Conservation (phyloP, 2,113 vertebrate genomes). For the Anas platyrhynchos region DNA sequence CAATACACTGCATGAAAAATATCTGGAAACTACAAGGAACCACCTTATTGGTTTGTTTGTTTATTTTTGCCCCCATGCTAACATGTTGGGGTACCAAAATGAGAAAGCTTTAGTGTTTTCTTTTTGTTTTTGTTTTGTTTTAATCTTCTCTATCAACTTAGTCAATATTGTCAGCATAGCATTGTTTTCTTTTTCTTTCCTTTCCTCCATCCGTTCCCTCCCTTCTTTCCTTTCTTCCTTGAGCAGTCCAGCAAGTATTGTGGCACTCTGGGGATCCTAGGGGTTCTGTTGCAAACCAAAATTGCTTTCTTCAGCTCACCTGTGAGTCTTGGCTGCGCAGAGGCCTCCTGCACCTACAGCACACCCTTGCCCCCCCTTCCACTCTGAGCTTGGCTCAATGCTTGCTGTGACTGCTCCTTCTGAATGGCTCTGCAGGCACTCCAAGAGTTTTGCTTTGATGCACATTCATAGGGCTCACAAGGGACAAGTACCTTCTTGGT, state of each 20-base stretch:
- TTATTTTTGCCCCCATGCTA: fast-evolving
- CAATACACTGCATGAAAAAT: not conserved
- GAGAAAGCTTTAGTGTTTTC: not conserved
- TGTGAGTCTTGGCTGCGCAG: not conserved
- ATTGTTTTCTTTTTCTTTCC: not conserved
- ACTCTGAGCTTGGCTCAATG: no score
- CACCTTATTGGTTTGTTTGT: not conserved
- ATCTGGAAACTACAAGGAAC: not conserved
- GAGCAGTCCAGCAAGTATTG: not conserved
- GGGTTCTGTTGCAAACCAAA: not conserved
- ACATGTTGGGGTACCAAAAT: not conserved
- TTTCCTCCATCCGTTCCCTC: fast-evolving
- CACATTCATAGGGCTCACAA: not conserved
- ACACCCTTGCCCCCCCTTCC: no score
- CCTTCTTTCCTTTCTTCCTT: no score
- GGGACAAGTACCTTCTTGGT: not conserved
- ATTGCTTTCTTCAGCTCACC: not conserved
- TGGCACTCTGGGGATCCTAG: not conserved
- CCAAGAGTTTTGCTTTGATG: not conserved
- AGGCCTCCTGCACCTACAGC: no score
- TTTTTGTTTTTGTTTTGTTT: not conserved
- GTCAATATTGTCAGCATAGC: not conserved
- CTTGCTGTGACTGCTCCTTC: not conserved
- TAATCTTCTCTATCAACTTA: not conserved
- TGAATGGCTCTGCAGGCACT: not conserved